A percentile compares a stretch with the other conserved stretches of the same genome.
Evolutionary conservation across 2,888 invertebrate species (phyloP).

Genomic region (Chloroclysta siterata): DNA sequence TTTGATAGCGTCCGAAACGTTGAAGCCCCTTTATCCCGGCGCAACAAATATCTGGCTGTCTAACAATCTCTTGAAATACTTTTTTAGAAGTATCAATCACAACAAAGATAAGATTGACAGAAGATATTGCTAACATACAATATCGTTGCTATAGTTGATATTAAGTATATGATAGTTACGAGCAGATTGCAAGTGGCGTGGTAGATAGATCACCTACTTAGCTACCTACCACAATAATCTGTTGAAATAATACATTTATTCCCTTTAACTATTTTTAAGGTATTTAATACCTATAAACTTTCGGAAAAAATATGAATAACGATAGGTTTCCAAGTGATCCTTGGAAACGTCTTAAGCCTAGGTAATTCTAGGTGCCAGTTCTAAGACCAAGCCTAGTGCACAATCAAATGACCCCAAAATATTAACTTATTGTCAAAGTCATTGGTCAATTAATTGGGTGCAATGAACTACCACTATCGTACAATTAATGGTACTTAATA

Average conservation of each 20-base stretch:
- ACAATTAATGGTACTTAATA: not conserved
- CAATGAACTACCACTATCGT: not conserved
- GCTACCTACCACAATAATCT: too few relatives aligned
- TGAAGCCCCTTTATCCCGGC: slow-evolving; percentile 59
- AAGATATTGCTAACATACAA: slow-evolving; percentile 2
- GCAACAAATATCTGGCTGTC: slow-evolving; percentile 58
- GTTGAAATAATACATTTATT: too few relatives aligned
- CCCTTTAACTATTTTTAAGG: too few relatives aligned
- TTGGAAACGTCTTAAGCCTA: too few relatives aligned
- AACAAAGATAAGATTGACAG: slow-evolving; percentile 32
- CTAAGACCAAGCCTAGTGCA: too few relatives aligned
- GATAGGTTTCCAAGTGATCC: too few relatives aligned
- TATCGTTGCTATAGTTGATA: not conserved
- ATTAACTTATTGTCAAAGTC: not conserved
- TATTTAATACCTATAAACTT: too few relatives aligned
- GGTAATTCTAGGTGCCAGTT: too few relatives aligned
- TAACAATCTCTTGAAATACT: slow-evolving; percentile 54
- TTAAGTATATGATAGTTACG: not conserved
- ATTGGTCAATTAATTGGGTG: not conserved
- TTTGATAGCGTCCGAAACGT: slow-evolving; percentile 61
- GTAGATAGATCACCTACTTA: not conserved
- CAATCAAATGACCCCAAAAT: not conserved
- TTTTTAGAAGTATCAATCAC: slow-evolving; percentile 59
- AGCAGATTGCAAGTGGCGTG: not conserved
- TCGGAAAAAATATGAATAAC: too few relatives aligned